Conservation (phyloP, 2,113 vertebrate species). For the Thalassoma bifasciatum region DNA sequence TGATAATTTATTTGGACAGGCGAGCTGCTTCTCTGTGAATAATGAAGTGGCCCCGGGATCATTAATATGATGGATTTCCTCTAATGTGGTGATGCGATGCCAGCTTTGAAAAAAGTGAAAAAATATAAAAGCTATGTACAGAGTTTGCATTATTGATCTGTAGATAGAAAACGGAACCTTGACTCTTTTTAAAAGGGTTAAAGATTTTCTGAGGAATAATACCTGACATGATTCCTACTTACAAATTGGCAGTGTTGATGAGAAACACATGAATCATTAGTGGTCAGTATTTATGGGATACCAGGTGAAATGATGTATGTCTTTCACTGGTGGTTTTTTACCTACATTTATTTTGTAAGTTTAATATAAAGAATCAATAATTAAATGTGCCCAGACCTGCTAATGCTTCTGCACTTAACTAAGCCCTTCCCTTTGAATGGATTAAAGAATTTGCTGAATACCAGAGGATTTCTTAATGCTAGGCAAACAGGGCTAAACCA, state of each 20-base stretch:
- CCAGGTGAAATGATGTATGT: conserved; percentile 21
- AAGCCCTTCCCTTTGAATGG: conserved; percentile 41
- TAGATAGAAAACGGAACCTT: conserved; percentile 8
- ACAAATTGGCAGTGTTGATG: conserved; percentile 33
- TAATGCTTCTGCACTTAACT: conserved; percentile 27
- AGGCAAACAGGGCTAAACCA: conserved; percentile 36
- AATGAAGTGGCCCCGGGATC: conserved; percentile 69
- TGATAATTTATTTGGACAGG: conserved; percentile 77
- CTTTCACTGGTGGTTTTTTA: conserved; percentile 47
- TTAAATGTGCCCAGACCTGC: conserved; percentile 25
- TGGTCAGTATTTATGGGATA: conserved; percentile 6
- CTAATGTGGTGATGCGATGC: conserved; percentile 52
- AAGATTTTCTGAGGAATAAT: conserved; percentile 12
- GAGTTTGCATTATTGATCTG: conserved; percentile 48
- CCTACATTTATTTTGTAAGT: conserved; percentile 26
- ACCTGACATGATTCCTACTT: conserved; percentile 31
- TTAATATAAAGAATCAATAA: conserved; percentile 40
- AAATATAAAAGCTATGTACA: conserved; percentile 21
- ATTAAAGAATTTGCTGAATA: conserved; percentile 44
- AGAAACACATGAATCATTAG: conserved; percentile 41
- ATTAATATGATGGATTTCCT: conserved; percentile 75
- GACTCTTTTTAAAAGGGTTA: conserved; percentile 21
- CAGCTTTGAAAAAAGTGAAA: conserved; percentile 16
- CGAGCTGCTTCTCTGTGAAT: conserved; percentile 68
- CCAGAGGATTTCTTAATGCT: conserved; percentile 29